Conservation (phyloP, 2,888 invertebrate species). For the Maniola hyperantus region DNA sequence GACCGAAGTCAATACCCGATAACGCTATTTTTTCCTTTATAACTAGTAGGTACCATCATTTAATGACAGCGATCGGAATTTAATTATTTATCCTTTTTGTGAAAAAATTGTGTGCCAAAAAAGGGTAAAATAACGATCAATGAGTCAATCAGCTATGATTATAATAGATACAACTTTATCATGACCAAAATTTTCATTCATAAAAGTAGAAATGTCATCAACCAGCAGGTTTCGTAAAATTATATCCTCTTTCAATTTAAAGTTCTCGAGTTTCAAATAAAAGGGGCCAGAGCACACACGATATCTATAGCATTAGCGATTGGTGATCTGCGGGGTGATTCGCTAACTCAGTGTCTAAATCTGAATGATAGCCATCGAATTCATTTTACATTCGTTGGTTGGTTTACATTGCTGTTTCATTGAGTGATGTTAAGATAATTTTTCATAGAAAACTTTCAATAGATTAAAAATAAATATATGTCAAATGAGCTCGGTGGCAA, state of each 20-base stretch:
- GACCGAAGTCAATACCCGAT: conserved; percentile 22
- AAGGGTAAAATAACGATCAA: conserved; percentile 17
- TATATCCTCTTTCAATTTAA: neutral
- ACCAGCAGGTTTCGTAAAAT: neutral
- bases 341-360: no score
- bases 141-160: conserved; percentile 26
- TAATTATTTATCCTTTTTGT: conserved; percentile 32
- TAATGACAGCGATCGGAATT: conserved; percentile 32
- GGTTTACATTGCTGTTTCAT: no score
- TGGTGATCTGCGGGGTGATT: no score
- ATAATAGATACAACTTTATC: no score
- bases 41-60: conserved; percentile 30
- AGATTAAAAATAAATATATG: no score
- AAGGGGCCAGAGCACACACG: neutral
- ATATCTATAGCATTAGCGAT: no score
- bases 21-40: conserved; percentile 22
- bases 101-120: conserved; percentile 27
- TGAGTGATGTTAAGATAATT: no score
- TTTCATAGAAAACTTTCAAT: no score
- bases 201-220: neutral
- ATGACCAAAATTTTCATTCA: no score
- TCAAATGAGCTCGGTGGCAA: no score
- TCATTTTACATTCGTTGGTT: no score
- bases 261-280: neutral
- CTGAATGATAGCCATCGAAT: no score